Base-by-base conservation (phyloP, 2,888 invertebrate genomes). In the Yponomeuta malinellus region DNA sequence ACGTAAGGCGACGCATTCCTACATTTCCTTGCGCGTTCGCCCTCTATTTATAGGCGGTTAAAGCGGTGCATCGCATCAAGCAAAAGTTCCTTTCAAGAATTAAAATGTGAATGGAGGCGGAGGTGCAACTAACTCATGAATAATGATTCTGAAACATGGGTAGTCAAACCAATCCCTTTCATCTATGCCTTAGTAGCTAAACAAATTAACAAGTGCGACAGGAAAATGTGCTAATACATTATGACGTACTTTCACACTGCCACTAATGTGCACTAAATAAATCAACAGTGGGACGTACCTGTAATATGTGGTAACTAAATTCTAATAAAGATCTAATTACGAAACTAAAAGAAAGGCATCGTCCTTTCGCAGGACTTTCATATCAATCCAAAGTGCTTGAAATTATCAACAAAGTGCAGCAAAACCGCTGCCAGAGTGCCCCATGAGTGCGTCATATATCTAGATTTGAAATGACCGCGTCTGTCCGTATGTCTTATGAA, bases 1-100 rank as follows among this genome's bases (percentile, higher is more conserved):
- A 90, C 91, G 92, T 91, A 89, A 89, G 77, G 31, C 9, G 71
- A 78, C 73, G 79, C 87, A 90, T 90, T 89, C 90, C 85, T 86
- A 82, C 10, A 71, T 63, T 52, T 67, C 67, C 43, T 59, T 68
- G 43, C 67, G 6, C 68, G 70, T n/a, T 70, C 66, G 81, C 83
- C 75, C 79, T 81, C 78, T 87, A 86, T 71, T 69, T 67, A 68
- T 71, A 71, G 65, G 59, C 33, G 8, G 23, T 23, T 23, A 23
- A 23, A 23, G 23, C 23, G 23, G 0, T 63, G 63, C 69, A 69
- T 63, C 69, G 33, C 43, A n/a, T 23, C 69, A 59, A 15, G n/a
- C 69, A 59, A 15, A 8, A n/a, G 63, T 9, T 69, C 37, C 31
- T 43, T 69, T 37, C 69, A 69, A n/a, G 37, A 48, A 37, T 48